phyloP scores from a whole-genome alignment of 1,140 invertebrate species.

The Schlechtendalia chinensis region DNA sequence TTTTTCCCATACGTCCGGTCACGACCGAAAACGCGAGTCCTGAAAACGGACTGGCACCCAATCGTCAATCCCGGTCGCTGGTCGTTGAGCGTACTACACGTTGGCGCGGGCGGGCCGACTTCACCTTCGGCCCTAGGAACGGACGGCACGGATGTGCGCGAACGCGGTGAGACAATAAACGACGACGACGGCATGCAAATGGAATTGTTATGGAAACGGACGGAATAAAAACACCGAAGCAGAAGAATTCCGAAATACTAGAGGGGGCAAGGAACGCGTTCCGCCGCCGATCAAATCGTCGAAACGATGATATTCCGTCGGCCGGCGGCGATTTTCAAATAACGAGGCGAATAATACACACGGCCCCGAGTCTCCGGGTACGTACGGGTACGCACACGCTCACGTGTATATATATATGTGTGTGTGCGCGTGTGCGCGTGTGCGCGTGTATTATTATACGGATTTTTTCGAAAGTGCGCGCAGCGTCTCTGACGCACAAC shows the following conservation, averaged over 20 bases:
- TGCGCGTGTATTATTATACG: neutral
- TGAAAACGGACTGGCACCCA: too few species aligned
- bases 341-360: slow-evolving; percentile 36
- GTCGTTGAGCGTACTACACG: too few species aligned
- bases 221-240: neutral
- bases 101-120: too few species aligned
- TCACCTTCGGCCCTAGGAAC: too few species aligned
- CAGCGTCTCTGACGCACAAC: neutral
- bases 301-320: slow-evolving; percentile 31
- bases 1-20: too few species aligned
- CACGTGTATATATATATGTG: neutral
- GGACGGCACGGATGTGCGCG: too few species aligned
- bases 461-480: slow-evolving; percentile 20
- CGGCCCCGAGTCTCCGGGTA: too few species aligned
- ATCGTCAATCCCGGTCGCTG: too few species aligned
- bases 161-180: too few species aligned
- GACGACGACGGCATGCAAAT: too few species aligned
- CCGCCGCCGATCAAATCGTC: slow-evolving; percentile 36
- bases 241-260: slow-evolving; percentile 2
- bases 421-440: neutral
- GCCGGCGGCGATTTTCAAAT: slow-evolving; percentile 44
- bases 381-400: neutral
- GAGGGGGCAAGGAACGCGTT: neutral
- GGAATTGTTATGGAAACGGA: too few species aligned
- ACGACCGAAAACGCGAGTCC: too few species aligned